Evolutionary conservation across 2,113 vertebrate genomes (phyloP), one percentile per base, ranked within the genome.

Genomic region (Zootoca vivipara): DNA sequence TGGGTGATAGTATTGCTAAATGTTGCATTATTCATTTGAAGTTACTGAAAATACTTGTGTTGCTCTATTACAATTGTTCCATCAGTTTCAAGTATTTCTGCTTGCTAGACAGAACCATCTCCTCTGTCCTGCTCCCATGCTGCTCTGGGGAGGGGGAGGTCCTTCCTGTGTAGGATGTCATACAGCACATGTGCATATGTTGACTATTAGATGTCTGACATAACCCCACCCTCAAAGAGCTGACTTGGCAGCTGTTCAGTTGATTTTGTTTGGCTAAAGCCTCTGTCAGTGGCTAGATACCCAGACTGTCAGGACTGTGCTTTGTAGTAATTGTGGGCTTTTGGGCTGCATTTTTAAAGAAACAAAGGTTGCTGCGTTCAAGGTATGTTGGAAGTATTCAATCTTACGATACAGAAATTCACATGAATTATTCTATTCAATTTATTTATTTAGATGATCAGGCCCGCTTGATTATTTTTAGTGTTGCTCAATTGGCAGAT

Each of bases 161-260:
- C 0, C 9, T 46, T n/a, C n/a, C n/a, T n/a, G n/a, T n/a, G n/a
- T n/a, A n/a, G 79, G 94, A 93, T 93, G 88, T 93, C 67, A 86
- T 26, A 42, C 28, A 38, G 90, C 87, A 94, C 92, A 89, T 95
- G 94, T 92, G 69, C 93, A 94, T 95, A 95, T 93, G 93, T 93
- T 93, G 95, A 92, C 93, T 95, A 90, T 95, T 33, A 87, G 89
- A 91, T 94, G 91, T 94, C 10, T 24, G 94, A 95, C 94, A 94
- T 93, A 93, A 10, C 95, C 95, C 95, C 93, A 95, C 83, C 10
- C 95, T 85, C 91, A 93, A 94, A 95, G 93, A 94, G 91, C 94
- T 95, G 93, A 96, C 92, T 96, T 97, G 97, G 97, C 96, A 96
- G 96, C 95, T 95, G 89, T 94, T 96, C 97, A 97, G 92, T 93